Evolutionary conservation across 2,888 invertebrate genomes (phyloP), one percentile per base, ranked within the genome.

Genomic region (Archips xylosteana): DNA sequence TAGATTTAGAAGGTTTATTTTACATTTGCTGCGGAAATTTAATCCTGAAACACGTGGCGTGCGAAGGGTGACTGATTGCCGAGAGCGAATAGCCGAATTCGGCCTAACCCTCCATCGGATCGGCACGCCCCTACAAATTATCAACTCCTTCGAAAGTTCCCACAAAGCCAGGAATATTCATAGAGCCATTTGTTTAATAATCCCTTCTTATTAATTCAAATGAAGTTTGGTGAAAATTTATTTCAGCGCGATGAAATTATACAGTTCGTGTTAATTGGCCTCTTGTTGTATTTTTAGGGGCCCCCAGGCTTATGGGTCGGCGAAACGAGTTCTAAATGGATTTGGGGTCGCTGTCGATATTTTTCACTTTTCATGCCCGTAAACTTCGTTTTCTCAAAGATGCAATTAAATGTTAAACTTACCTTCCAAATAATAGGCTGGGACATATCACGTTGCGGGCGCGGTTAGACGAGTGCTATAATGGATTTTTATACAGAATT

Each of bases 151-250:
- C 62, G 36, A 67, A 75, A 73, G 70, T 76, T 71, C 42, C 54
- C 59, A 57, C 72, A 76, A 70, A 68, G 69, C 72, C 70, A 70
- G 15, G 74, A 76, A 76, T 76, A 75, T 75, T 76, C 74, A 76
- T 74, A 66, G 74, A 75, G 49, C 71, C 62, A 75, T 70, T 71
- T 65, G 62, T 72, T 75, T 70, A 72, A 75, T 73, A 73, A 73
- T 73, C 68, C 70, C 63, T 66, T 71, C 39, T 76, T 76, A 74
- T 71, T 75, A 75, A 76, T 76, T 75, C 73, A 61, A 70, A 75
- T 76, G 39, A 70, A 68, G 75, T 76, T 76, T 59, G 73, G 73
- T 64, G 63, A 63, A 59, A 68, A 73, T 73, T 63, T 73, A 73
- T 73, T 73, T 68, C 59, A 32, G 73, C 42, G 49, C 61, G 61